phyloP scores from a whole-genome alignment of 2,113 vertebrate species.

The Blennius ocellaris region DNA sequence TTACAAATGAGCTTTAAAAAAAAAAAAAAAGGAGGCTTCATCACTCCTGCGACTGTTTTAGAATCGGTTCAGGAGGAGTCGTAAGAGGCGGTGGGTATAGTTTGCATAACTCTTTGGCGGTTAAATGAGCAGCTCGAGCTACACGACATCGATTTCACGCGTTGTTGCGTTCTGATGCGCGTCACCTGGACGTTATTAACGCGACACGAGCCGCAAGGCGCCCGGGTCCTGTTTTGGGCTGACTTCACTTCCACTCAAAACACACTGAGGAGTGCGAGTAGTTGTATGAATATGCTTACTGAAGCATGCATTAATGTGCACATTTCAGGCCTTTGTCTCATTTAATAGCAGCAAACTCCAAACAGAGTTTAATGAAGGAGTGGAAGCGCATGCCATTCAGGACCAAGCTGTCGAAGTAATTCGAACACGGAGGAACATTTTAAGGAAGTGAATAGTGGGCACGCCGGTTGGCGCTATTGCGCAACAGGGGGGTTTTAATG shows the following conservation, averaged over 20 bases:
- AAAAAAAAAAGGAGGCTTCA: not conserved
- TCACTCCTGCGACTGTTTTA: not conserved
- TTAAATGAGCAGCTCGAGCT: not conserved
- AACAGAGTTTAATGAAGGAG: no score
- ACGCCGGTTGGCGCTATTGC: no score
- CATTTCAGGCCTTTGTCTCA: no score
- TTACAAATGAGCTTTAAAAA: conserved; percentile 26
- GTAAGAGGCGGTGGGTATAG: not conserved
- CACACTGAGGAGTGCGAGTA: not conserved
- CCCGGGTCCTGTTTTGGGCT: not conserved
- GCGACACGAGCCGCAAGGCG: not conserved
- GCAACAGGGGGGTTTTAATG: no score
- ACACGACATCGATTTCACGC: not conserved
- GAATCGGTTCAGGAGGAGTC: not conserved
- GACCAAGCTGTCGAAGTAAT: no score
- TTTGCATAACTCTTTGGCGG: conserved; percentile 2
- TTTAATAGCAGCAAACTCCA: no score
- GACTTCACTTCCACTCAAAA: not conserved
- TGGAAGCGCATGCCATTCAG: no score
- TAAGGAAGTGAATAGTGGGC: no score
- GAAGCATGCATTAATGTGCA: no score
- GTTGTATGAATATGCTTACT: not conserved
- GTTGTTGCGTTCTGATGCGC: not conserved
- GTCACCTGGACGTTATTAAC: not conserved
- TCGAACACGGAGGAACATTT: no score